Conservation (phyloP, 2,113 vertebrate species). For the Benitochromis conjunctus region DNA sequence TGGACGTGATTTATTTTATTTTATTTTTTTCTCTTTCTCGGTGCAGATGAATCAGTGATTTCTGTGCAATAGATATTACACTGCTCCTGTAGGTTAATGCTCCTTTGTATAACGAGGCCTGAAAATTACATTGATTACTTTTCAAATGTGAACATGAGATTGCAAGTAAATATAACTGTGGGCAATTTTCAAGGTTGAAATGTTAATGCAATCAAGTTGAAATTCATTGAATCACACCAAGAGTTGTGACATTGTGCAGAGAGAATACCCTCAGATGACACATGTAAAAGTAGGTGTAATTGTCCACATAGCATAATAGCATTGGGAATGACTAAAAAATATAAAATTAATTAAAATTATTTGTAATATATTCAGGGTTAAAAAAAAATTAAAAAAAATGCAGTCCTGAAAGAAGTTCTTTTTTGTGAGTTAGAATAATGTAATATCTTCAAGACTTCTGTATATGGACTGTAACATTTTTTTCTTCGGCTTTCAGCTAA, state of each 20-base stretch:
- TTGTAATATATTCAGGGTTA: background rate
- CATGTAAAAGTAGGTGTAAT: background rate
- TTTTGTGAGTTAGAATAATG: background rate
- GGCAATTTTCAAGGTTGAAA: background rate
- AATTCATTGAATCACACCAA: background rate
- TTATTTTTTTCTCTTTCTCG: background rate
- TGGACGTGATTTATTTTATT: background rate
- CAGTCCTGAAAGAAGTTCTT: background rate
- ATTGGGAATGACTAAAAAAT: background rate
- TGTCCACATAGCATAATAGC: background rate
- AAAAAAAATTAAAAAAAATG: rapidly evolving
- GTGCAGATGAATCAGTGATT: background rate
- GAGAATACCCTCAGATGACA: background rate
- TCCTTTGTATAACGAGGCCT: background rate
- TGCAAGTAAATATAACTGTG: background rate
- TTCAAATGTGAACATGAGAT: background rate
- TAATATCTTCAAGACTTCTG: background rate
- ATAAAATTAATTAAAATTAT: background rate
- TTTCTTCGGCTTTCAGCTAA: background rate
- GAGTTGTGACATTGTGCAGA: background rate
- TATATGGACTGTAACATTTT: background rate
- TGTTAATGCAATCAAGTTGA: conserved; percentile 20
- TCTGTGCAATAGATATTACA: background rate
- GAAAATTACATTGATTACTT: background rate
- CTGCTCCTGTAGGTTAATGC: background rate